Evolutionary conservation across 2,797 vertebrate species (phyloP), one percentile per base, ranked within the genome.

Genomic region (Hafferia zeledoni): DNA sequence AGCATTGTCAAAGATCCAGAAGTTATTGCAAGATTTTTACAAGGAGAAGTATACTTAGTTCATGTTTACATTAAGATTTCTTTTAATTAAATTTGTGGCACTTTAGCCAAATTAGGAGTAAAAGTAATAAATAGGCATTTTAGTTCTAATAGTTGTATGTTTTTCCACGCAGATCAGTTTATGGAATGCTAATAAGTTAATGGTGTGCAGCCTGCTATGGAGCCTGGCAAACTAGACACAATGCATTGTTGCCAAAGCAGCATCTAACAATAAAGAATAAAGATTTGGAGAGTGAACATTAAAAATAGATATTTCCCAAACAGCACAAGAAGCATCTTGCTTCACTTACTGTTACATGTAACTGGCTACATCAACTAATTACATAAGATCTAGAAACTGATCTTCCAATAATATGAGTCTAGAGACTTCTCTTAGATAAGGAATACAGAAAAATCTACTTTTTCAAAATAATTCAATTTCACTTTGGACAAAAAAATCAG

Each of bases 231-330:
- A 80, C 27, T 43, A 22, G 13, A 46, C 3, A 9, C 46, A 25
- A 33, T 44, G 30, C 35, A 87, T 23, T 52, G 64, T 52, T 96
- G 87, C 93, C 95, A 96, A 93, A 93, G 87, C 50, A 92, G 52
- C 72, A 93, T 91, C 53, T 83, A 89, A 87, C 30, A 89, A 89
- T 92, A 94, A 95, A 94, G 77, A 96, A 91, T 25, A 67, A 86
- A 87, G 57, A 43, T 76, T 80, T 83, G 61, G 60, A 89, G 61
- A 93, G 28, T 71, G 35, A 39, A 90, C 60, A 86, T 89, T 87
- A 87, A 90, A 93, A 96, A 87, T 22, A 22, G 24, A 4, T 68
- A 75, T 64, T 67, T 90, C 46, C 56, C 85, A 87, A 96, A 84
- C 12, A 85, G 30, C 46, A 86, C 5, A 28, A 75, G 84, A 82